Evolutionary conservation across 1,140 invertebrate species (phyloP).

Genomic region (Drosophila saltans): DNA sequence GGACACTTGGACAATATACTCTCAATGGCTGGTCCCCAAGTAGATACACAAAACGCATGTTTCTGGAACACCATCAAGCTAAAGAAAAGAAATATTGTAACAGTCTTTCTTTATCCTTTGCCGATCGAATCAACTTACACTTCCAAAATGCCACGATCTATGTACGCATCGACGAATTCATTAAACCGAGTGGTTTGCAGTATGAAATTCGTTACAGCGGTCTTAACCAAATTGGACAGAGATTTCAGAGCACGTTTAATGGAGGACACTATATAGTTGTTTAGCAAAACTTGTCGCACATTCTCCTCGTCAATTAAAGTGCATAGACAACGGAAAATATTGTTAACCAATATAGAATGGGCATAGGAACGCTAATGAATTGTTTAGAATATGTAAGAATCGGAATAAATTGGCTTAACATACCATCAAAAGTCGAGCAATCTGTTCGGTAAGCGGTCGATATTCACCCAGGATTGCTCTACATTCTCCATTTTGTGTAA

Average conservation of each 20-base stretch:
- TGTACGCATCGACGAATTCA: constrained; percentile 67
- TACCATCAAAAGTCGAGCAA: constrained; percentile 71
- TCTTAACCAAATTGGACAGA: constrained; percentile 72
- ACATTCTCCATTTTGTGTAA: constrained; percentile 68
- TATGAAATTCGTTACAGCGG: constrained; percentile 76
- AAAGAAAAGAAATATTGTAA: background rate
- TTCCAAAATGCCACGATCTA: constrained; percentile 72
- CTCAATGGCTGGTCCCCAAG: constrained; percentile 77
- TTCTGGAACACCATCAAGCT: constrained; percentile 70
- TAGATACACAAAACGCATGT: constrained; percentile 72
- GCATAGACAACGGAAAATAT: constrained; percentile 75
- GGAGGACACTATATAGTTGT: constrained; percentile 62
- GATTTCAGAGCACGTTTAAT: constrained; percentile 74
- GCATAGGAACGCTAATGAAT: constrained; percentile 60
- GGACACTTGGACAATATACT: constrained; percentile 74
- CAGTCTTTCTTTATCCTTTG: too few species aligned
- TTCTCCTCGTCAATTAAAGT: constrained; percentile 66
- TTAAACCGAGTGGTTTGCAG: constrained; percentile 73
- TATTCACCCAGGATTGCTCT: constrained; percentile 39
- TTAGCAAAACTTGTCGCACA: constrained; percentile 47
- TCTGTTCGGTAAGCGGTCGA: constrained; percentile 46
- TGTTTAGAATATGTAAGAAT: too few species aligned
- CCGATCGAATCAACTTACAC: constrained; percentile 50
- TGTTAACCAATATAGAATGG: constrained; percentile 70
- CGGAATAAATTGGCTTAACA: background rate